Evolutionary conservation across 2,113 vertebrate species (phyloP).

Genomic region (Callaeas wilsoni): DNA sequence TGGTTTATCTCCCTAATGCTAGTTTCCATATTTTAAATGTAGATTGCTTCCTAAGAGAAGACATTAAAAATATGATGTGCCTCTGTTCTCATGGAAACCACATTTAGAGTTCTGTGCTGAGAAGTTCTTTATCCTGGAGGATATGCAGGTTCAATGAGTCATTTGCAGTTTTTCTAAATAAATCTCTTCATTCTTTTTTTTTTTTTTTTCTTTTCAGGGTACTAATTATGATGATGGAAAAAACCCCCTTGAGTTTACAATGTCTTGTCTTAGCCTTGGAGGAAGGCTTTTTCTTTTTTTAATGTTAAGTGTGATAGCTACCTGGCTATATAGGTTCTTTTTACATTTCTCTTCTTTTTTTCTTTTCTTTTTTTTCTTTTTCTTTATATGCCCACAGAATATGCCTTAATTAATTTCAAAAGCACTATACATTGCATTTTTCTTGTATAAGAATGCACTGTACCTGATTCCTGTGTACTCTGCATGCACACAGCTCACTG

Average conservation of each 20-base stretch:
- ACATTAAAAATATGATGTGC: conserved; percentile 43
- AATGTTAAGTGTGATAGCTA: background rate
- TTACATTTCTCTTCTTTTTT: background rate
- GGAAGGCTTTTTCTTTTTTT: background rate
- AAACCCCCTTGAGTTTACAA: background rate
- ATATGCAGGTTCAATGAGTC: conserved; percentile 49
- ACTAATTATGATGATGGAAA: conserved; percentile 57
- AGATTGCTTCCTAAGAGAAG: conserved; percentile 56
- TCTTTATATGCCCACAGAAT: background rate
- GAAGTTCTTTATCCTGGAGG: conserved; percentile 43
- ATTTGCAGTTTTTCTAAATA: conserved; percentile 52
- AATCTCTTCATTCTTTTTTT: conserved; percentile 41
- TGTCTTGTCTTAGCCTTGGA: conserved; percentile 43
- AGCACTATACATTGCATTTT: background rate
- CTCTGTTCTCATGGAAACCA: conserved; percentile 60
- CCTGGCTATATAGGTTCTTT: background rate
- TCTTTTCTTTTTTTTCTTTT: background rate
- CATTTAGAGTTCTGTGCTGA: conserved; percentile 30
- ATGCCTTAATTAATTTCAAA: background rate
- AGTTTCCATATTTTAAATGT: conserved; percentile 45
- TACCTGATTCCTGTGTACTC: background rate
- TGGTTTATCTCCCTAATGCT: conserved; percentile 12
- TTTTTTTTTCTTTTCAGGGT: conserved; percentile 51
- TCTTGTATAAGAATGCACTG: background rate
- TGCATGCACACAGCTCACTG: background rate